Evolutionary conservation across 2,797 vertebrate genomes (phyloP).

Genomic region (Cynopterus sphinx): DNA sequence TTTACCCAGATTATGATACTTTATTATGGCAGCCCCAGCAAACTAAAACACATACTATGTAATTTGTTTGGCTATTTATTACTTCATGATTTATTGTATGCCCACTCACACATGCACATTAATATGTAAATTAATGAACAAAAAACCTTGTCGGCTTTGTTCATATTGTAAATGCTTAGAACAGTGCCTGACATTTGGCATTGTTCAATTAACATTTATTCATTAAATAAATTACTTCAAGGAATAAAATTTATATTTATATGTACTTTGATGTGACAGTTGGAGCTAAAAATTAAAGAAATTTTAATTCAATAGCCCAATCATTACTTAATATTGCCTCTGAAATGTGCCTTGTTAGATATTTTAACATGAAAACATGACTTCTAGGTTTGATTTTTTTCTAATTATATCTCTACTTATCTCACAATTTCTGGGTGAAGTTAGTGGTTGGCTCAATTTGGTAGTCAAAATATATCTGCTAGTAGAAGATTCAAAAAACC

Average conservation of each 20-base stretch:
- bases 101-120: not conserved
- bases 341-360: not conserved
- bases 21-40: not conserved
- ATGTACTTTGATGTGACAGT: not conserved
- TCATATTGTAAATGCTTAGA: not conserved
- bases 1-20: not conserved
- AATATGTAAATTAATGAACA: not conserved
- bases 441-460: not conserved
- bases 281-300: not conserved
- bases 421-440: not conserved
- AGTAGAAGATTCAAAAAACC: not conserved
- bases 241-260: not conserved
- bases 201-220: not conserved
- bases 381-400: not conserved
- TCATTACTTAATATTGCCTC: not conserved
- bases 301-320: not conserved
- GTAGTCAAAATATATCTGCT: not conserved
- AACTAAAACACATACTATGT: not conserved
- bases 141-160: too few relatives aligned
- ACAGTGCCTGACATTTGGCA: not conserved
- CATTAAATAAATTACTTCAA: not conserved
- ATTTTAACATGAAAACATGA: not conserved
- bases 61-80: not conserved
- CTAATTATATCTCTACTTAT: not conserved
- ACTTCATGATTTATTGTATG: too few relatives aligned